Conservation (phyloP, 2,888 invertebrate genomes). For the Acrocyrtus sp. region DNA sequence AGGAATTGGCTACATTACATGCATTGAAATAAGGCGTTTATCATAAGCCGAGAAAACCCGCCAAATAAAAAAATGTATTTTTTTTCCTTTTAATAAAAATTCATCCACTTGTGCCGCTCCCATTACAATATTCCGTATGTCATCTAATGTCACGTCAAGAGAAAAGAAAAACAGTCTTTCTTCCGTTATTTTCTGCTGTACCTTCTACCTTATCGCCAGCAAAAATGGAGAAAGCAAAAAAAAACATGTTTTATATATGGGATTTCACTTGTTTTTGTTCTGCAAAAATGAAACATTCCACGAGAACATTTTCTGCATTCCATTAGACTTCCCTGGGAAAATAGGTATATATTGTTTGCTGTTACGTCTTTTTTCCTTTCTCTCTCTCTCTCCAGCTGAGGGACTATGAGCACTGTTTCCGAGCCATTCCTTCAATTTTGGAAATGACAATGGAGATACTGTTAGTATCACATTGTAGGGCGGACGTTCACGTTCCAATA, state of each 20-base stretch:
- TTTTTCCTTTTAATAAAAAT: slow-evolving; percentile 30
- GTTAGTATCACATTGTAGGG: too few species aligned
- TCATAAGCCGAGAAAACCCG: slow-evolving; percentile 53
- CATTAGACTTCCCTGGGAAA: too few species aligned
- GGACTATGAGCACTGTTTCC: slow-evolving; percentile 17
- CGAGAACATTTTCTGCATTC: slow-evolving; percentile 38
- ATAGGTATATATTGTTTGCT: too few species aligned
- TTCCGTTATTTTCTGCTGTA: too few species aligned
- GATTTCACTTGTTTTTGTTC: background rate
- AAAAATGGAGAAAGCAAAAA: slow-evolving; percentile 11
- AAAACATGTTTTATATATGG: slow-evolving; percentile 2
- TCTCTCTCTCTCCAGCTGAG: background rate
- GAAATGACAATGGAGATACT: slow-evolving; percentile 23
- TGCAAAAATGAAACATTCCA: slow-evolving; percentile 36
- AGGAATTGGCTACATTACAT: slow-evolving; percentile 55
- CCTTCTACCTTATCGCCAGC: background rate
- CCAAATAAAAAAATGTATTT: too few species aligned
- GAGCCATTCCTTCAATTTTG: slow-evolving; percentile 36
- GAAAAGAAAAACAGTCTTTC: background rate
- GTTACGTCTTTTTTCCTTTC: slow-evolving; percentile 12
- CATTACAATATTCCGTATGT: background rate
- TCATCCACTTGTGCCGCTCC: slow-evolving; percentile 23
- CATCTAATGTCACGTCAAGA: background rate
- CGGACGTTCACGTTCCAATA: too few species aligned
- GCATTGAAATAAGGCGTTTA: slow-evolving; percentile 62